Evolutionary conservation across 2,888 invertebrate species (phyloP).

Genomic region (Abrostola tripartita): DNA sequence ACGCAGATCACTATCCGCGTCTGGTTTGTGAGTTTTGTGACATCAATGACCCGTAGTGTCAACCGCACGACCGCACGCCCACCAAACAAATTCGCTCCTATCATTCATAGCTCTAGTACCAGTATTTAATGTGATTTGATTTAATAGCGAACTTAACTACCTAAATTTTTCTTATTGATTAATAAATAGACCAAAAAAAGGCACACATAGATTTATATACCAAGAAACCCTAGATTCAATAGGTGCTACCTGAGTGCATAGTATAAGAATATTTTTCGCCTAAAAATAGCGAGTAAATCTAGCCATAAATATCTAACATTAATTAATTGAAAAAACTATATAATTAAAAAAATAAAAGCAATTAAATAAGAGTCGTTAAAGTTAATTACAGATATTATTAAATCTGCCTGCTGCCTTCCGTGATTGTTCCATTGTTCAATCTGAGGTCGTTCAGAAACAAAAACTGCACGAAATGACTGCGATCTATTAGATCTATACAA

Average conservation of each 20-base stretch:
- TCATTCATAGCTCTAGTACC: too few species aligned
- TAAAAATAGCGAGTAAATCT: neutral
- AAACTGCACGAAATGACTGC: conserved; percentile 44
- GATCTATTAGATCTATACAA: conserved; percentile 8
- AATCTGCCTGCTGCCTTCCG: conserved; percentile 49
- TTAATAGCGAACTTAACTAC: too few species aligned
- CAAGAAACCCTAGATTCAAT: too few species aligned
- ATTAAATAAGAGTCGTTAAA: conserved; percentile 31
- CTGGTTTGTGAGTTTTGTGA: conserved; percentile 6
- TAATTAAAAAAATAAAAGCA: conserved; percentile 14
- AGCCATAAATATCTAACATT: neutral
- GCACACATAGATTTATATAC: too few species aligned
- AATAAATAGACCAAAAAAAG: too few species aligned
- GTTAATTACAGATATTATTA: conserved; percentile 43
- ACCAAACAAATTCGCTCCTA: neutral
- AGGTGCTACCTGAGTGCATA: too few species aligned
- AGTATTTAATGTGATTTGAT: too few species aligned
- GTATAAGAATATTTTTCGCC: too few species aligned
- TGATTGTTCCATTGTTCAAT: conserved; percentile 58
- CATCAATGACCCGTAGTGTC: conserved; percentile 21
- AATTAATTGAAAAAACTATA: conserved; percentile 7
- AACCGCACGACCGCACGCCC: neutral
- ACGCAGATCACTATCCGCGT: conserved; percentile 19
- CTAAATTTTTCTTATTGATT: too few species aligned
- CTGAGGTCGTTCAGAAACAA: conserved; percentile 40